Conservation (phyloP, 1,140 invertebrate species). For the Drosophila kurseongensis region DNA sequence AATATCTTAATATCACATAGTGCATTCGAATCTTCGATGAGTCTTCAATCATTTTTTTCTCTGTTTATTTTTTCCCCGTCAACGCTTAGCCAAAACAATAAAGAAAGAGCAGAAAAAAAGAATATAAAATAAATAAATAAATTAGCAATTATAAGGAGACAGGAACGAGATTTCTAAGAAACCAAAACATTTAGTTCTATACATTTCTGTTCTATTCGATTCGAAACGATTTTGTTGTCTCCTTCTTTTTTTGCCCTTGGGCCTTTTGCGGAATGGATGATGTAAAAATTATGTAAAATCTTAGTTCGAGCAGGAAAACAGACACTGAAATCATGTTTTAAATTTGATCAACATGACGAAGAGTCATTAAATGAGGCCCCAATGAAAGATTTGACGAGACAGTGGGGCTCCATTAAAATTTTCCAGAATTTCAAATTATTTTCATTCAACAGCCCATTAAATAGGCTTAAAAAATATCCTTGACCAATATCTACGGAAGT, state of each 20-base stretch:
- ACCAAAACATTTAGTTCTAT: conserved; percentile 42
- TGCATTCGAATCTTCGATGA: neutral
- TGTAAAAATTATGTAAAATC: conserved; percentile 35
- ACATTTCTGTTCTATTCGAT: conserved; percentile 21
- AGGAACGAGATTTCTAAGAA: conserved; percentile 63
- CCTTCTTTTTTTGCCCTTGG: conserved; percentile 28
- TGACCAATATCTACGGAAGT: conserved; percentile 6
- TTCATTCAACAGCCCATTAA: neutral
- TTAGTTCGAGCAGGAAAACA: conserved; percentile 8
- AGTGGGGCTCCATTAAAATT: too few relatives aligned
- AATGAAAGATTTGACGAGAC: conserved; percentile 14
- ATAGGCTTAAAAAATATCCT: neutral
- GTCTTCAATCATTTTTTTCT: neutral
- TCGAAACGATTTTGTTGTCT: conserved; percentile 11
- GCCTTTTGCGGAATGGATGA: conserved; percentile 20
- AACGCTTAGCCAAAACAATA: conserved; percentile 50
- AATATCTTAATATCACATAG: neutral
- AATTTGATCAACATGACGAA: conserved; percentile 41
- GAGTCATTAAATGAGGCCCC: conserved; percentile 21
- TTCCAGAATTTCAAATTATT: neutral
- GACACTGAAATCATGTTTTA: conserved; percentile 38
- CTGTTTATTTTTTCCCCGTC: conserved; percentile 34
- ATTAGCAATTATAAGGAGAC: conserved; percentile 76
- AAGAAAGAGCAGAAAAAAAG: conserved; percentile 59
- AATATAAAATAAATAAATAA: conserved; percentile 74